These are phyloP conservation scores for Spheniscus mendiculus DNA, from an alignment of 2,113 vertebrate genomes.

Conservation along the genomic window DNA sequence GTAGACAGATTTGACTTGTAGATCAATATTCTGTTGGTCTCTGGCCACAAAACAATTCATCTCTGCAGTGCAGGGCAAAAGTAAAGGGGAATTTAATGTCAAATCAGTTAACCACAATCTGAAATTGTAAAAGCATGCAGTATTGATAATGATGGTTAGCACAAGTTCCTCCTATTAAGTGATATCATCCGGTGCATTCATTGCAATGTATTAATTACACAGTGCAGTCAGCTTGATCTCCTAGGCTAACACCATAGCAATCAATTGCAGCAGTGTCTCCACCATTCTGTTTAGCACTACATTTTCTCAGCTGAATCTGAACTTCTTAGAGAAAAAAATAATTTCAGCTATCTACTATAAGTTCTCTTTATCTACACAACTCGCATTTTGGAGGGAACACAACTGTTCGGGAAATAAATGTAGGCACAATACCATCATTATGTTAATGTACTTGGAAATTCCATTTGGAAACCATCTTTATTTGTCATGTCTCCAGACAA, in stretches of 20 bases:
- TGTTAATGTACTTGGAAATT: not conserved
- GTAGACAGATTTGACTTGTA: slow-evolving; percentile 22
- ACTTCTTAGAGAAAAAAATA: not conserved
- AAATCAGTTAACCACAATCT: slow-evolving; percentile 27
- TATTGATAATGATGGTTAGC: not conserved
- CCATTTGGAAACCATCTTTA: not conserved
- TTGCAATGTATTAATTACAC: not conserved
- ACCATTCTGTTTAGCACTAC: not conserved
- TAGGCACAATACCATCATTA: not conserved
- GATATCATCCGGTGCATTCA: not conserved
- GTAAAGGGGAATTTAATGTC: slow-evolving; percentile 35
- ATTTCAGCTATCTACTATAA: not conserved
- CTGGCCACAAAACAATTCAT: slow-evolving; percentile 35
- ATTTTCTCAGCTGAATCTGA: not conserved
- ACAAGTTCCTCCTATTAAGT: not conserved
- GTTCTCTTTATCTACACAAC: not conserved
- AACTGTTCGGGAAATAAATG: not conserved
- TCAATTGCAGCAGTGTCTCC: not conserved
- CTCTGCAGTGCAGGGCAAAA: not conserved
- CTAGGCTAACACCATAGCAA: not conserved
- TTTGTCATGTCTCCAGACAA: not conserved
- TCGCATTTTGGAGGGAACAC: not conserved
- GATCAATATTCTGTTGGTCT: slow-evolving; percentile 41
- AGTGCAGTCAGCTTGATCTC: not conserved
- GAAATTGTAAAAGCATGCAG: not conserved